Evolutionary conservation across 2,888 invertebrate species (phyloP), one percentile per base, ranked within the genome.

Genomic region (Nymphalis polychloros): DNA sequence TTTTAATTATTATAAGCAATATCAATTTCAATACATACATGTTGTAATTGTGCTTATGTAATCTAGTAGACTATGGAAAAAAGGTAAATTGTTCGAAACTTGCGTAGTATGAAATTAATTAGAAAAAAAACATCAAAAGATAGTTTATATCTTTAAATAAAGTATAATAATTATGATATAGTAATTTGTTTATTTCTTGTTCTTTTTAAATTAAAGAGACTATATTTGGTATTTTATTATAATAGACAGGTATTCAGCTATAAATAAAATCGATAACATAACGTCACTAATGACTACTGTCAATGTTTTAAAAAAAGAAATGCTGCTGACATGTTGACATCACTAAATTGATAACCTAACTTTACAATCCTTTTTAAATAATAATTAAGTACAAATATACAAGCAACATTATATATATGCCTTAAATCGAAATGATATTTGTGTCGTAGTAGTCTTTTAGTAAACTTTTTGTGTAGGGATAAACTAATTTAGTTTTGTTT

Each of bases 311-410:
- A 49, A 57, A 41, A 55, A 61, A 53, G 10, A 47, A 47, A 20
- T 20, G 35, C 23, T 63, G 50, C 41, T 31, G 49, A 62, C 35
- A 72, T 70, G 68, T 75, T 75, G 72, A 71, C 72, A 71, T 69
- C 74, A 71, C 73, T 68, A 53, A 69, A 61, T 67, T 70, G 62
- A 62, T 75, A 76, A 76, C 75, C 75, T 76, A 59, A 75, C 62
- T 70, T 70, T 66, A 67, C 35, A 67, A 66, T 61, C 59, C 41
- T 66, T 41, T 48, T 60, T 31, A 59, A 61, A 46, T 65, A 57
- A 23, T 41, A 59, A 53, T 61, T 61, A 61, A 55, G 61, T 52
- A 68, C 47, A 41, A 60, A 61, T 63, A 50, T 63, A 59, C 57
- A 49, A 57, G 64, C 49, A 59, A 59, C n/a, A 35, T 20, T 4